A percentile compares a stretch with the other conserved stretches of the same genome.
Conservation (phyloP, 1,140 invertebrate species). For the Aphelinus atriplicis region DNA sequence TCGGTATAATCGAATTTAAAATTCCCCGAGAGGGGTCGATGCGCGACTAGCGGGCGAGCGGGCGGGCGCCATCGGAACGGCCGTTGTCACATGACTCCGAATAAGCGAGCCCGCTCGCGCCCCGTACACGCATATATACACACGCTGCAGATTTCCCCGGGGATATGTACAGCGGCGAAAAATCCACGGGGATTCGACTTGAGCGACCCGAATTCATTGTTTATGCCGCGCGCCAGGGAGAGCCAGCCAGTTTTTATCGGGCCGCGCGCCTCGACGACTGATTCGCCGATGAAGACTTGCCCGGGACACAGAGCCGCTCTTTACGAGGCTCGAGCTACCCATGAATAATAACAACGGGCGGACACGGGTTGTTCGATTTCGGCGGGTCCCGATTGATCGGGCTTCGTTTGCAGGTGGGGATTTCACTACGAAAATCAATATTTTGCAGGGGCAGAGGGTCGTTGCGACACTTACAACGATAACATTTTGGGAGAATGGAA, state of each 20-base stretch:
- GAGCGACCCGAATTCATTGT: conserved; percentile 38
- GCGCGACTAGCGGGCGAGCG: conserved; percentile 51
- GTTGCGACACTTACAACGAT: too few species aligned
- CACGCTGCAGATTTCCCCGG: conserved; percentile 57
- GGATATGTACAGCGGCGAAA: conserved; percentile 34
- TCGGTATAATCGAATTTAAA: conserved; percentile 60
- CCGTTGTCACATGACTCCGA: conserved; percentile 61
- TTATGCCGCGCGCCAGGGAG: neutral
- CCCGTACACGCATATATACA: conserved; percentile 21
- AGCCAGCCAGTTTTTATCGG: too few species aligned
- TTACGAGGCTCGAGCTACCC: neutral
- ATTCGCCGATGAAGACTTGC: conserved; percentile 26
- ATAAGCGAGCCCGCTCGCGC: conserved; percentile 51
- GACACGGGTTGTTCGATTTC: too few species aligned
- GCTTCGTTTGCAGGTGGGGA: too few species aligned
- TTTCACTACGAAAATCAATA: too few species aligned
- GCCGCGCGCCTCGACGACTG: neutral
- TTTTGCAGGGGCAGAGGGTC: too few species aligned
- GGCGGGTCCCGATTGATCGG: too few species aligned
- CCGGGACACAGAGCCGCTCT: neutral
- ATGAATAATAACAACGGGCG: too few species aligned
- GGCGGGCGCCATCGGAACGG: conserved; percentile 53
- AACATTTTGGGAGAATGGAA: too few species aligned
- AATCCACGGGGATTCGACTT: conserved; percentile 33
- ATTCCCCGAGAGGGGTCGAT: conserved; percentile 52